phyloP scores from a whole-genome alignment of 2,888 invertebrate species.

The Platycheirus rosarum region DNA sequence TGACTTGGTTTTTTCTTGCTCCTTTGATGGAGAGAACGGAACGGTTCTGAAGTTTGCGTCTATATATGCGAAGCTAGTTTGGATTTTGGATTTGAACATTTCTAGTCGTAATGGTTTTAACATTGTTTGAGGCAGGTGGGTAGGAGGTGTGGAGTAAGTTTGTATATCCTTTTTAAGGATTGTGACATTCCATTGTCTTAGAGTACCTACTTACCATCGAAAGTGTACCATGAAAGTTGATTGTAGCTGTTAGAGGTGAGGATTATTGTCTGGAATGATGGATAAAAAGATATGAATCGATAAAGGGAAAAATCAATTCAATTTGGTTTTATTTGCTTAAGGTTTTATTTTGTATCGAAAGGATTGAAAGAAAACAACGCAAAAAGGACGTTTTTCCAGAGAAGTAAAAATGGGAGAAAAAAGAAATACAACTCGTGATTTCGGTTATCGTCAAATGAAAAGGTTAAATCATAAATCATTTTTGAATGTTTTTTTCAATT shows the following conservation, averaged over 20 bases:
- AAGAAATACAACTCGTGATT: too few relatives aligned
- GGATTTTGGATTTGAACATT: conserved; percentile 31
- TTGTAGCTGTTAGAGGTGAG: conserved; percentile 21
- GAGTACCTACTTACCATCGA: conserved; percentile 1
- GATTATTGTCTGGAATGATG: neutral
- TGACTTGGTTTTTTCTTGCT: conserved; percentile 28
- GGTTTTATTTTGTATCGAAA: too few relatives aligned
- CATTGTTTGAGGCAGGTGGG: conserved; percentile 14
- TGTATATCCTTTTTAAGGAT: neutral
- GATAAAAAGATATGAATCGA: conserved; percentile 1
- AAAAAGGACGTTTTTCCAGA: too few relatives aligned
- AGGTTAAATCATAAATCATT: too few relatives aligned
- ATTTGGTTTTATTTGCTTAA: conserved; percentile 10
- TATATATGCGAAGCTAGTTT: neutral
- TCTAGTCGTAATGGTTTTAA: conserved; percentile 35
- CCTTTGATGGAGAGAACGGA: neutral
- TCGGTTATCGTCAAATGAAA: too few relatives aligned
- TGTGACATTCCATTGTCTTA: neutral
- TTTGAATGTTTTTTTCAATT: too few relatives aligned
- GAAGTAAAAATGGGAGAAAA: too few relatives aligned
- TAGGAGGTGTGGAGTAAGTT: neutral
- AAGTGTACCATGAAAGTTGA: conserved; percentile 10
- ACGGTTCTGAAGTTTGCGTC: neutral
- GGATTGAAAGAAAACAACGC: too few relatives aligned
- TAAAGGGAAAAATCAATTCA: conserved; percentile 12